Conservation (phyloP, 1,140 invertebrate species). For the Brachionus paranguensis region DNA sequence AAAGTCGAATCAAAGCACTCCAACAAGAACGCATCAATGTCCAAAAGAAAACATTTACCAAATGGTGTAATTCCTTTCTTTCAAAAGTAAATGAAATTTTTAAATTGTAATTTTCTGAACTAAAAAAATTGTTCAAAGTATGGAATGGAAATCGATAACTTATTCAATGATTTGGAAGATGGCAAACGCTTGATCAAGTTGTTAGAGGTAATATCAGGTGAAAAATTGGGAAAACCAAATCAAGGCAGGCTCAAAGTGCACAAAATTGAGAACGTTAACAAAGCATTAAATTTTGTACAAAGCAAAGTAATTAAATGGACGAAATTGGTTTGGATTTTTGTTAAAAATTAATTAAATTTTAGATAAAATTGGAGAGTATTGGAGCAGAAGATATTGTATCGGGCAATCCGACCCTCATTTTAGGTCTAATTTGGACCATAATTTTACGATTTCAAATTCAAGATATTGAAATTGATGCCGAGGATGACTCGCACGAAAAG, state of each 20-base stretch:
- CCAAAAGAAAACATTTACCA: slow-evolving; percentile 99
- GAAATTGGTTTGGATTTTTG: slow-evolving; percentile 24
- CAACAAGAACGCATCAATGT: slow-evolving; percentile 93
- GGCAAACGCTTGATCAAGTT: slow-evolving; percentile 90
- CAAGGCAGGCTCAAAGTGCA: slow-evolving; percentile 93
- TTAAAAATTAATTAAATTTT: slow-evolving; percentile 48
- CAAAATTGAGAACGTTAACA: slow-evolving; percentile 99
- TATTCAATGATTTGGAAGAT: slow-evolving; percentile 91
- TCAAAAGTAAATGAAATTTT: slow-evolving; percentile 68
- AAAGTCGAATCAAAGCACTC: slow-evolving; percentile 85
- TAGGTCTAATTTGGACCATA: slow-evolving; percentile 97
- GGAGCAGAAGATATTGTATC: slow-evolving; percentile 98
- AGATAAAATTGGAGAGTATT: slow-evolving; percentile 80
- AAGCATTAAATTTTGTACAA: slow-evolving; percentile 90
- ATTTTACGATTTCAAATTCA: slow-evolving; percentile 83
- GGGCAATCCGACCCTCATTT: slow-evolving; percentile 83
- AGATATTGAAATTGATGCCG: slow-evolving; percentile 54
- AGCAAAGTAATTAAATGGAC: slow-evolving; percentile 68
- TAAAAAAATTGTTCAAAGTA: slow-evolving; percentile 29
- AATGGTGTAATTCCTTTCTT: slow-evolving; percentile 99
- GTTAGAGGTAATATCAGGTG: slow-evolving; percentile 95
- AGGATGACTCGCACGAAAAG: slow-evolving; percentile 93
- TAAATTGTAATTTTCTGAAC: neutral
- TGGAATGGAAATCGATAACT: slow-evolving; percentile 71
- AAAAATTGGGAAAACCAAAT: slow-evolving; percentile 91